Evolutionary conservation across 2,797 vertebrate genomes (phyloP), one percentile per base, ranked within the genome.

Genomic region (Cossypha polioptera): DNA sequence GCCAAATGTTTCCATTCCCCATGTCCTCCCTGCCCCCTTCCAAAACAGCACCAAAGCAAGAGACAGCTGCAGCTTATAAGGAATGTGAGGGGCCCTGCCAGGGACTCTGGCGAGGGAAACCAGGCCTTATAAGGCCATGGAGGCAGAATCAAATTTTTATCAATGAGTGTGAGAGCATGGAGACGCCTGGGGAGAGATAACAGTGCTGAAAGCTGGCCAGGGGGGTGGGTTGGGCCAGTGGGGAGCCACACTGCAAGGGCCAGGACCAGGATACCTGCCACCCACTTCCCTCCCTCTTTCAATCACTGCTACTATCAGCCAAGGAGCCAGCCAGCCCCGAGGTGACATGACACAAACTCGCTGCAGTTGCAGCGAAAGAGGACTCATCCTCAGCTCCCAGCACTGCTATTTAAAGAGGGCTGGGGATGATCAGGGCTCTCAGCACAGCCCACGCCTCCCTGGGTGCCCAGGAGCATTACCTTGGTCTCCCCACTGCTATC

Each of bases 31-130:
- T 96, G 97, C 97, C 97, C 97, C 96, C 97, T 97, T 96, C 96
- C 96, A 97, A 96, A 96, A 96, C 96, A 95, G 96, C 94, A 96
- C 96, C 97, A 96, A 96, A 96, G 96, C 94, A 95, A 96, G 97
- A 98, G 98, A 99, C 99, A 99, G 99, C 99, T 99, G 99, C 99
- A 99, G 98, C 98, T 98, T 98, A 98, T 98, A 99, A 99, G 99
- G 99, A 99, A 99, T 99, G 99, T 96, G 96, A 99, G 99, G 93
- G 98, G 99, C 98, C 98, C 98, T 98, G 98, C 98, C 99, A 99
- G 98, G 99, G 97, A 97, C 97, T 97, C 96, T 95, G 95, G 97
- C 95, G 97, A 98, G 99, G 99, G 98, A 99, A 99, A 99, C 98
- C 98, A 98, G 98, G 98, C 99, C 99, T 99, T 99, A 99, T 99